Evolutionary conservation across 2,797 vertebrate genomes (phyloP).

Genomic region (Saxicola maurus): DNA sequence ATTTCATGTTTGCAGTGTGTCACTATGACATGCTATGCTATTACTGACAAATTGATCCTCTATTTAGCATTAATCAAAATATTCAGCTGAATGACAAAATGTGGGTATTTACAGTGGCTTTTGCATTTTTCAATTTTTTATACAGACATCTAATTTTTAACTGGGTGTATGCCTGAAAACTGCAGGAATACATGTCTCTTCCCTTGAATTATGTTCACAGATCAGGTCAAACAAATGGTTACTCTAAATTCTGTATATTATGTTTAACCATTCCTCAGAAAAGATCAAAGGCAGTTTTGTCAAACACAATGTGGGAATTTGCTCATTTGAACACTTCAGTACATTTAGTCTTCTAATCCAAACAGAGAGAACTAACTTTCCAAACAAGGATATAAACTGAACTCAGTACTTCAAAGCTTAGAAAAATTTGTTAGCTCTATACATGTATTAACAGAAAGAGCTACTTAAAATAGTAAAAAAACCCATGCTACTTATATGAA

Average conservation of each 20-base stretch:
- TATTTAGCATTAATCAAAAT: constrained; percentile 1
- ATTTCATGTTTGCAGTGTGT: background rate
- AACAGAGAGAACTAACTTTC: background rate
- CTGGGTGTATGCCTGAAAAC: background rate
- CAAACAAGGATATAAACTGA: background rate
- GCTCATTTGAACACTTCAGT: background rate
- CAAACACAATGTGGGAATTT: background rate
- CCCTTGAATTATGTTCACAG: background rate
- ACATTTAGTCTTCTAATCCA: background rate
- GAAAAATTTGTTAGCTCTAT: background rate
- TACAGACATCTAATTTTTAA: background rate
- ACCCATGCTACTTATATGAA: background rate
- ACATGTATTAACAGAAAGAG: background rate
- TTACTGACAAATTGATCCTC: background rate
- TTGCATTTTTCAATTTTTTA: background rate
- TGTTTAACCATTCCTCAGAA: background rate
- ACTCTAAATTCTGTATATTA: background rate
- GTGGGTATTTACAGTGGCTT: background rate
- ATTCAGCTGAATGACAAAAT: background rate
- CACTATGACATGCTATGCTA: background rate
- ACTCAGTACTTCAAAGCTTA: background rate
- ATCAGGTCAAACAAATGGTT: background rate
- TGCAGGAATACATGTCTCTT: background rate
- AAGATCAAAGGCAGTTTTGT: background rate
- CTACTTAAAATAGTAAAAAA: background rate